These are phyloP conservation scores for Xerus rutilus DNA, from an alignment of 2,797 vertebrate species.

Conservation along the genomic window DNA sequence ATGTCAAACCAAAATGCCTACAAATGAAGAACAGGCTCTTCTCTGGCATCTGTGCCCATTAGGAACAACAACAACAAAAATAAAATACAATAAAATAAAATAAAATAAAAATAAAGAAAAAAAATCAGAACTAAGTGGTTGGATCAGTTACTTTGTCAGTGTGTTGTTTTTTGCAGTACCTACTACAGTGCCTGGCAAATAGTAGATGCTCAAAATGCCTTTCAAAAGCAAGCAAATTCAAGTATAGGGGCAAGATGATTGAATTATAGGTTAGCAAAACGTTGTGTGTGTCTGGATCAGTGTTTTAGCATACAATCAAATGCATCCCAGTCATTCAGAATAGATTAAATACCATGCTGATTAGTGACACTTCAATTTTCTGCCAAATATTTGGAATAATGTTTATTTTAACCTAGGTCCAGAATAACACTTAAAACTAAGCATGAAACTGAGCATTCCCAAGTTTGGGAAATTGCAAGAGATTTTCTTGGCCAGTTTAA, in stretches of 20 bases:
- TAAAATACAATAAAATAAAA: no score
- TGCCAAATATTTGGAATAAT: conserved; percentile 12
- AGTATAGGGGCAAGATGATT: background rate
- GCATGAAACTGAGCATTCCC: background rate
- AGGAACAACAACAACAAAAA: background rate
- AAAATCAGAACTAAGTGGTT: background rate
- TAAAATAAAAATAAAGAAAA: background rate
- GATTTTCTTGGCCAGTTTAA: background rate
- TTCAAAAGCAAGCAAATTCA: conserved; percentile 31
- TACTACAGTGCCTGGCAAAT: background rate
- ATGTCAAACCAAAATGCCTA: background rate
- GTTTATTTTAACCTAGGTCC: background rate
- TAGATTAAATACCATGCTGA: conserved; percentile 16
- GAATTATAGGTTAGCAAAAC: background rate
- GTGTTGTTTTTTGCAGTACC: background rate
- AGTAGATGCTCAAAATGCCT: background rate
- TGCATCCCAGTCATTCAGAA: conserved; percentile 21
- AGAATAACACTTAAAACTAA: background rate
- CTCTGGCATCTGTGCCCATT: background rate
- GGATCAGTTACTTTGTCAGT: background rate
- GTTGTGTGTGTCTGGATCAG: background rate
- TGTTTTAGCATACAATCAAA: background rate
- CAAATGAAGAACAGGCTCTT: background rate
- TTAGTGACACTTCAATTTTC: conserved; percentile 6
- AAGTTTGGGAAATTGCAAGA: background rate